Conservation (phyloP, 2,113 vertebrate genomes). For the Hippocampus mohnikei region DNA sequence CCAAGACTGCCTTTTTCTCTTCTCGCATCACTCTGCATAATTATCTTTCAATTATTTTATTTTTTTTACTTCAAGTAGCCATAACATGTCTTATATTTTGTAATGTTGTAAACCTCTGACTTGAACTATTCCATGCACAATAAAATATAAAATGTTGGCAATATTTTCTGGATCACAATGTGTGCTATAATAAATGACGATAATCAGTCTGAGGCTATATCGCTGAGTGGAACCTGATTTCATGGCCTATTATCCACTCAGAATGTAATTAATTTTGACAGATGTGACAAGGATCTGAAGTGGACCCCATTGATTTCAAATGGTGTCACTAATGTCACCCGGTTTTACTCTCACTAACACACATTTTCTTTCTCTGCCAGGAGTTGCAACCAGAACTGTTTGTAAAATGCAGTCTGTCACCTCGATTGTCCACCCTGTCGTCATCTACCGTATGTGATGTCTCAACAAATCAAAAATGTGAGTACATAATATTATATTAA, state of each 20-base stretch:
- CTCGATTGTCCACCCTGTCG: no score
- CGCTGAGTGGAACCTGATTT: background rate
- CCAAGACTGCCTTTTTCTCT: background rate
- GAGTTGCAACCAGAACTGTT: background rate
- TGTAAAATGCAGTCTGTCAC: background rate
- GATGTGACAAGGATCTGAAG: conserved; percentile 1
- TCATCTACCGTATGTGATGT: no score
- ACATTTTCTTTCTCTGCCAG: background rate
- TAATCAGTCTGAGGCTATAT: background rate
- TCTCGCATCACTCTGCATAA: background rate
- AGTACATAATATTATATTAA: background rate
- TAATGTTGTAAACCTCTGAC: background rate
- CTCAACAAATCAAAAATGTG: background rate
- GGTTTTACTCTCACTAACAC: background rate
- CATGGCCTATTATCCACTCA: background rate
- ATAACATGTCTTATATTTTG: background rate
- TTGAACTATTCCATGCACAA: background rate
- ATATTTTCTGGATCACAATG: background rate
- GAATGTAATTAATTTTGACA: conserved; percentile 8
- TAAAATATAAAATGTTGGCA: background rate
- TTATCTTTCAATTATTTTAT: background rate
- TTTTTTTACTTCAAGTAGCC: background rate
- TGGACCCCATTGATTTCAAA: conserved; percentile 3
- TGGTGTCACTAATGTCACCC: background rate
- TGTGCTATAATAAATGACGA: background rate